phyloP scores from a whole-genome alignment of 2,888 invertebrate genomes.

The Galerucella pusilla region DNA sequence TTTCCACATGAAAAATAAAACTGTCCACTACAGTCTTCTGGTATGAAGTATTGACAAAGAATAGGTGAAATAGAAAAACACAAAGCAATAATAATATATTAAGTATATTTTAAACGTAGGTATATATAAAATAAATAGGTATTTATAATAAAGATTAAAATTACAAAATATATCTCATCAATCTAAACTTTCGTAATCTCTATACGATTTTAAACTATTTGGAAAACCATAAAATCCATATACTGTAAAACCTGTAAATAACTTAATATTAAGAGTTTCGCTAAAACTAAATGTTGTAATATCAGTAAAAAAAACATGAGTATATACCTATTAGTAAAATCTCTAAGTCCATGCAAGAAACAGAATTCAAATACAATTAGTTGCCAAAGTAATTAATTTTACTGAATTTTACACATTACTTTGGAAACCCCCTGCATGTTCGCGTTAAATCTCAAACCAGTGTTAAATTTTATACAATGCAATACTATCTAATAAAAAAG shows the following conservation, averaged over 20 bases:
- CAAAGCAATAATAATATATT: neutral
- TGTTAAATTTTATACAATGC: too few species aligned
- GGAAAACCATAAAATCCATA: conserved; percentile 79
- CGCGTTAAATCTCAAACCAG: too few species aligned
- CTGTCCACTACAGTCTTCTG: too few species aligned
- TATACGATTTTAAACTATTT: conserved; percentile 61
- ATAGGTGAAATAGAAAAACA: neutral
- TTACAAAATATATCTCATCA: conserved; percentile 41
- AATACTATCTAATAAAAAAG: too few species aligned
- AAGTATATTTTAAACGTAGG: neutral
- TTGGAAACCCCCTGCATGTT: neutral
- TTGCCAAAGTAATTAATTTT: neutral
- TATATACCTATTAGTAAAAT: conserved; percentile 15
- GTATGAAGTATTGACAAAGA: neutral
- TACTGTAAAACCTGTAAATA: conserved; percentile 72
- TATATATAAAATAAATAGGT: conserved; percentile 1
- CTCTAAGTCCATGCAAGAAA: neutral
- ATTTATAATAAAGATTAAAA: neutral
- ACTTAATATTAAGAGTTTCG: conserved; percentile 46
- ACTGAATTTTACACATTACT: neutral
- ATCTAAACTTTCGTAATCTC: conserved; percentile 62
- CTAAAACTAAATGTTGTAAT: conserved; percentile 34
- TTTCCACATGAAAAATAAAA: too few species aligned
- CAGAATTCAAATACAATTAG: conserved; percentile 7
- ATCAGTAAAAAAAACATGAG: conserved; percentile 26